Conservation (phyloP, 2,797 vertebrate genomes). For the Acropternis orthonyx region DNA sequence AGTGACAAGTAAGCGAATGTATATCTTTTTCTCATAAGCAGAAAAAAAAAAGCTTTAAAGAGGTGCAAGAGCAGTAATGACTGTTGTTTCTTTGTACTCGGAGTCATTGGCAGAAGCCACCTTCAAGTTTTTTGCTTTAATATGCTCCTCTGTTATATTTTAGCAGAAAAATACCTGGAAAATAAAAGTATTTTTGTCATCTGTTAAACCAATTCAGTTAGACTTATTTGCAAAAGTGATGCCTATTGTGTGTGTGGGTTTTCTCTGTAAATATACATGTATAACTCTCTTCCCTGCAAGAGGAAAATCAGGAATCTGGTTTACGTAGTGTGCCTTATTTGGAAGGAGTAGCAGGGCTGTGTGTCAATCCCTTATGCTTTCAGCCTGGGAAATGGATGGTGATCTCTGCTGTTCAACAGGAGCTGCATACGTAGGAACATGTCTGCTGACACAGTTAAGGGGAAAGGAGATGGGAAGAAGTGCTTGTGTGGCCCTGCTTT, state of each 20-base stretch:
- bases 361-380: not conserved
- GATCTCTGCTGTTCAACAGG: not conserved
- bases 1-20: not conserved
- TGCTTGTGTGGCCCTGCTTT: not conserved
- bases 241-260: not conserved
- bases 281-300: not conserved
- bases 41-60: not conserved
- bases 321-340: not conserved
- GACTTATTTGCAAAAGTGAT: not conserved
- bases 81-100: not conserved
- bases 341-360: not conserved
- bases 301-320: not conserved
- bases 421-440: rapidly evolving
- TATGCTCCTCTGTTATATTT: not conserved
- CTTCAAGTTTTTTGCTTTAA: conserved; percentile 14
- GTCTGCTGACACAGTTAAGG: not conserved
- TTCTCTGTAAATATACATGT: not conserved
- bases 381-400: not conserved
- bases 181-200: not conserved
- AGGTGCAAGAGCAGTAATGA: not conserved
- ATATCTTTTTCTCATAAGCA: not conserved
- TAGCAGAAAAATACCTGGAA: not conserved
- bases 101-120: not conserved
- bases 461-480: not conserved
- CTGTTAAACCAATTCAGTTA: not conserved